phyloP scores from a whole-genome alignment of 2,888 invertebrate species.

The Cistogaster globosa region DNA sequence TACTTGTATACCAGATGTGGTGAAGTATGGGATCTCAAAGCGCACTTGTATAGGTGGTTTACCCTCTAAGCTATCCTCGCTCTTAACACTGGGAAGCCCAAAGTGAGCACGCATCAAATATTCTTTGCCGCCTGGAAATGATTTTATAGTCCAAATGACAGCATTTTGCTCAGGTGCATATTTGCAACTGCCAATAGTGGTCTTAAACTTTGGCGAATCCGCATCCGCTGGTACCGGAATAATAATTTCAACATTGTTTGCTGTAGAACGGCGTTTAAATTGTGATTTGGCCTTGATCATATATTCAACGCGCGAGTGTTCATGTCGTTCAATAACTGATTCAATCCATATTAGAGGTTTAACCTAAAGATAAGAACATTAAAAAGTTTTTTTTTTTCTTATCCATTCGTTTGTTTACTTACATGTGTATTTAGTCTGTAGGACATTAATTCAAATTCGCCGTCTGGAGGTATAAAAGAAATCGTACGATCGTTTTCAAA shows the following conservation, averaged over 20 bases:
- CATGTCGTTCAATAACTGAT: slow-evolving; percentile 98
- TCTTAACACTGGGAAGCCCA: slow-evolving; percentile 96
- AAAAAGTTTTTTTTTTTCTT: too few relatives aligned
- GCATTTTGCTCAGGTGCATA: slow-evolving; percentile 99
- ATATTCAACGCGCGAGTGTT: slow-evolving; percentile 98
- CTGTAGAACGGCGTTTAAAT: slow-evolving; percentile 98
- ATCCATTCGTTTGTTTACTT: slow-evolving; percentile 63
- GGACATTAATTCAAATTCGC: slow-evolving; percentile 99
- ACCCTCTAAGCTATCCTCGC: slow-evolving; percentile 94
- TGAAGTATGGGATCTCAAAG: slow-evolving; percentile 99
- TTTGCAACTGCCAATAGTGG: slow-evolving; percentile 97
- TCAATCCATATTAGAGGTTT: slow-evolving; percentile 99
- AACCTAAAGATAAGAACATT: slow-evolving; percentile 79
- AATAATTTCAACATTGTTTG: slow-evolving; percentile 99
- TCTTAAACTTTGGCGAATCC: slow-evolving; percentile 99
- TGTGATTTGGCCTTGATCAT: slow-evolving; percentile 99
- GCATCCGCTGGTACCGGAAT: slow-evolving; percentile 98
- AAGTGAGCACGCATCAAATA: slow-evolving; percentile 99
- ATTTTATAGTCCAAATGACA: slow-evolving; percentile 98
- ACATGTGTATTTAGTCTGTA: slow-evolving; percentile 98
- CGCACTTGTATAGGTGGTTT: slow-evolving; percentile 99
- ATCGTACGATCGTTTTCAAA: slow-evolving; percentile 99
- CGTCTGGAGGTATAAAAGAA: slow-evolving; percentile 99
- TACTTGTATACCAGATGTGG: slow-evolving; percentile 99
- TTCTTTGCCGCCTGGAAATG: slow-evolving; percentile 99